Base-by-base conservation (phyloP, 2,113 vertebrate species). In the Phycodurus eques region DNA sequence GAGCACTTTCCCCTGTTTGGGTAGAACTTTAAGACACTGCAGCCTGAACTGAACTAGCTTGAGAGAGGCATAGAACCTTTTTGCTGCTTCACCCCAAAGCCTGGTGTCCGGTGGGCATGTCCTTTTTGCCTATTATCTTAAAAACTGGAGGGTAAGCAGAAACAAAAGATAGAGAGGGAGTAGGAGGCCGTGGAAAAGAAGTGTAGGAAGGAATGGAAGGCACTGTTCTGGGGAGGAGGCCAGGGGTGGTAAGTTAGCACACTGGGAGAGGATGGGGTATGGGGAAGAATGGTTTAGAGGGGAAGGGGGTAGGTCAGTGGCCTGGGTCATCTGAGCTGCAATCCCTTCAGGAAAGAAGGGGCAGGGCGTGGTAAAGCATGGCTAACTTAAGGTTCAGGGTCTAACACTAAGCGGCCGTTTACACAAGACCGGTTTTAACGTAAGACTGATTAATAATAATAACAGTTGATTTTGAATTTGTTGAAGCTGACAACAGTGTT, bases 241-340 rank as follows among this genome's bases (percentile, higher is more conserved):
- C 39, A 61, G 63, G 70, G 68, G 60, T 67, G 68, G 69, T 71
- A 77, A 68, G 70, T 66, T 68, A 42, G 69, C 67, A 57, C 59
- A 67, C 27, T 70, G 12, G 4, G 53, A 71, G 47, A 73, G 66
- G 72, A 80, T 70, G 73, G 71, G 69, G 71, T 67, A 42, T 13
- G 17, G 51, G 81, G 54, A 83, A 84, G 80, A 87, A 84, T 81
- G 81, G 75, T 31, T 67, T 27, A 27, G 60, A 76, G 60, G 71
- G 81, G 71, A 74, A 79, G 56, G 72, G 42, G 74, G 73, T 74
- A 73, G 86, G 87, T 89, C 85, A 82, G 73, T 64, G 73, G 80
- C 78, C 78, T 70, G 71, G 82, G 88, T 83, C 83, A 88, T 85
- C 83, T 79, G 79, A 91, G 83, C 72, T 54, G 54, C 83, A 82